Evolutionary conservation across 2,113 vertebrate species (phyloP), one percentile per base, ranked within the genome.

Genomic region (Galemys pyrenaicus): DNA sequence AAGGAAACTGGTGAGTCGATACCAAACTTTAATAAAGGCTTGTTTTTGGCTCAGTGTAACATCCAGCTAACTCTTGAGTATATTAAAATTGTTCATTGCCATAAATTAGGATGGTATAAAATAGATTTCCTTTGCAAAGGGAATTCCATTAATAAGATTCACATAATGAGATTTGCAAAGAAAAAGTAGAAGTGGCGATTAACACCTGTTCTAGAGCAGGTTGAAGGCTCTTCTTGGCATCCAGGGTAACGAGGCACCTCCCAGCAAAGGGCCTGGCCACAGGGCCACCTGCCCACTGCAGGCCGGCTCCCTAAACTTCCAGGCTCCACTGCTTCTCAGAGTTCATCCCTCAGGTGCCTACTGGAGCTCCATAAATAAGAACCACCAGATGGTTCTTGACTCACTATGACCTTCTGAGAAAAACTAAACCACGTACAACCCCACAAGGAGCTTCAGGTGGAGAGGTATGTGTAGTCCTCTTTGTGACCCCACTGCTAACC

Each of bases 11-110:
- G 56, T 85, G 32, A 96, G 87, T 96, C 84, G 85, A 88, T 94
- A 95, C 54, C 82, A 88, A 82, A 77, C 79, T 97, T 90, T 92
- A 96, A 88, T 87, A 95, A 95, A 81, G 89, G 81, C 80, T 93
- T 93, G 94, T 77, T 75, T 68, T 85, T 58, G 70, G 71, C 46
- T 97, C 56, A 92, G 97, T 96, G 96, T 91, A 87, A 91, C 91
- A 95, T 93, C 91, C 78, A 94, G 64, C 73, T 82, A 96, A 95
- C 68, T 94, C 82, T 35, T 89, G 51, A 37, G 85, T 10, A 3
- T 92, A 91, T 97, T 97, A 92, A 96, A 95, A 95, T 56, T 94
- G 60, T 85, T 96, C 71, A 54, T 71, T 96, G 94, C 60, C 56
- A 22, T 95, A 95, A 94, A 83, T 79, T 96, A 95, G 20, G 62